Percentiles rank a stretch among this genome's conserved stretches.
Conservation (phyloP, 1,140 invertebrate species). For the Saccostrea glomerata region DNA sequence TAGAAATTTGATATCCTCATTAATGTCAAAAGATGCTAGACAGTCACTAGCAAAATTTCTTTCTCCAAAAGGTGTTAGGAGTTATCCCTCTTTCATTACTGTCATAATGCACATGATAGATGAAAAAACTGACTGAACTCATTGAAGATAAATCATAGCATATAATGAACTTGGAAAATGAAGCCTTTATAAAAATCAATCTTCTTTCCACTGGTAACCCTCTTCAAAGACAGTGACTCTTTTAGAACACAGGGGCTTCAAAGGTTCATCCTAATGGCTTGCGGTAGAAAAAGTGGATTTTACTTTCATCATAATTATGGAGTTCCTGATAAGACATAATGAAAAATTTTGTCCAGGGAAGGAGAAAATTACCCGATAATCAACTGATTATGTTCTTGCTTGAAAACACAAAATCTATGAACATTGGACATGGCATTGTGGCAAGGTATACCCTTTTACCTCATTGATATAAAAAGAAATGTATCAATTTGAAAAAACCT, state of each 20-base stretch:
- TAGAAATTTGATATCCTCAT: too few species aligned
- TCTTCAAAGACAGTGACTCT: not conserved
- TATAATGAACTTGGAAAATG: not conserved
- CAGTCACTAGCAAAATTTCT: too few species aligned
- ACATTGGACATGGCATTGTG: not conserved
- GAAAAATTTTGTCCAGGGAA: not conserved
- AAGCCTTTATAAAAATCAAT: constrained; percentile 26
- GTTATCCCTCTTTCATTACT: not conserved
- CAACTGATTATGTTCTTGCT: constrained; percentile 15
- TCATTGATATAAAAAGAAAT: not conserved
- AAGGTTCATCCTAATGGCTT: constrained; percentile 31
- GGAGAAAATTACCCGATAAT: constrained; percentile 20
- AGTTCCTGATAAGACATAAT: constrained; percentile 27
- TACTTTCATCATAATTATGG: constrained; percentile 34
- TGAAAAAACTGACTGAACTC: not conserved
- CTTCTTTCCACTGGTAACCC: not conserved
- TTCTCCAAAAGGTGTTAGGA: not conserved
- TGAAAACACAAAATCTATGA: constrained; percentile 34
- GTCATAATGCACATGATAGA: too few species aligned
- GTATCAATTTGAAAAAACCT: not conserved
- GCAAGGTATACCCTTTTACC: not conserved
- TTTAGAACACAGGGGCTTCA: constrained; percentile 13
- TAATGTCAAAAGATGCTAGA: too few species aligned
- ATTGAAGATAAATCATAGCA: not conserved
- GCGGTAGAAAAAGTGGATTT: constrained; percentile 35